Base-by-base conservation (phyloP, 2,797 vertebrate genomes). In the Hydrophis major region DNA sequence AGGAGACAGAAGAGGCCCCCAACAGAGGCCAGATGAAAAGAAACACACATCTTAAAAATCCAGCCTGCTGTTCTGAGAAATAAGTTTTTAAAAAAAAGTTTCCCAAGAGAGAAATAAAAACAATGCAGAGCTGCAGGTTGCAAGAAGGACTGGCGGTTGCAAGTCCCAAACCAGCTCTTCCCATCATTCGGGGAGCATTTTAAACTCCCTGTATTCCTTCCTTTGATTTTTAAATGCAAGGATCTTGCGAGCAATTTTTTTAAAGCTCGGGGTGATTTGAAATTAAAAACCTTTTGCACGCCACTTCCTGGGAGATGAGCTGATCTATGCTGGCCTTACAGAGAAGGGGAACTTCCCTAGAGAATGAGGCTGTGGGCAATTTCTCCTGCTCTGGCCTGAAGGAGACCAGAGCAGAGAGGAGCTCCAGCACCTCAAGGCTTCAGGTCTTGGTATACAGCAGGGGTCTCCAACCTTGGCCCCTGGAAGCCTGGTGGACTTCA, bases 181-280 rank as follows among this genome's bases (percentile, higher is more conserved):
- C 11, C 0, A n/a, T n/a, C 13, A 2, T 66, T 16, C 1, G 28
- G 63, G 28, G 4, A n/a, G 16, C 0, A 18, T 78, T 37, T 78
- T 20, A 78, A 37, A 1, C 32, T 78, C 69, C 3, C 32, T 18
- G 0, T 8, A 74, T 3, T 16, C 66, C 16, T 74, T 74, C 6
- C 66, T 37, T 37, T 18, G 32, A 37, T 32, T 32, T 37, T 37
- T 37, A 74, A 37, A 74, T 4, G 32, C 69, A 37, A 74, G n/a
- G 2, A 32, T 37, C 66, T 74, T 8, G 16, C 18, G 14, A 74
- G 66, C n/a, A 7, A 37, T 20, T 74, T 74, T 50, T 37, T 74
- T 18, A 74, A 74, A 74, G 32, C 69, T 42, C 32, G 16, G 32
- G 20, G 37, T 4, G 69, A 37, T 74, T 74, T 74, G 69, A 20